Conservation (phyloP, 2,797 vertebrate genomes). For the Hoplostethus atlanticus region DNA sequence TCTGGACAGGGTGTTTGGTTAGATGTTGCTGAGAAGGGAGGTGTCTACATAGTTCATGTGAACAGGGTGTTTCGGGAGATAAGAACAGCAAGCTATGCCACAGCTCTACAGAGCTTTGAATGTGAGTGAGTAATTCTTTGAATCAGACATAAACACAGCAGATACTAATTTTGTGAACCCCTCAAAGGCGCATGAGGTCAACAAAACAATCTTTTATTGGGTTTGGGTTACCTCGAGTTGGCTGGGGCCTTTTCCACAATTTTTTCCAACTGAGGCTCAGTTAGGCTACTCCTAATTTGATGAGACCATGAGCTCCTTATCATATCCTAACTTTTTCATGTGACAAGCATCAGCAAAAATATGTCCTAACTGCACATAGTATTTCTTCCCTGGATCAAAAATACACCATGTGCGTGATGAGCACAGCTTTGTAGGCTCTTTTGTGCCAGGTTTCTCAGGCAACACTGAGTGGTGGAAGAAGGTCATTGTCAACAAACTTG, state of each 20-base stretch:
- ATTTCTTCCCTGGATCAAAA: background rate
- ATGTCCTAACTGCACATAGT: background rate
- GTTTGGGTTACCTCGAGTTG: background rate
- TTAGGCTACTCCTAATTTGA: background rate
- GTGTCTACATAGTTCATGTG: constrained; percentile 1
- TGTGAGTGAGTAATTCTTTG: background rate
- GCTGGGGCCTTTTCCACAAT: background rate
- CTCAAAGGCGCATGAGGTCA: constrained; percentile 22
- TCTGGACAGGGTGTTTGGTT: constrained; percentile 35
- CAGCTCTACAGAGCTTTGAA: background rate
- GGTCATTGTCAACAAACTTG: constrained; percentile 15
- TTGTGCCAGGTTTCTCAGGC: constrained; percentile 46
- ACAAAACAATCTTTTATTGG: constrained; percentile 7
- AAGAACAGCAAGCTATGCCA: constrained; percentile 45
- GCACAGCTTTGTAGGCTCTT: background rate
- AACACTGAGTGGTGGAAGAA: constrained; percentile 47
- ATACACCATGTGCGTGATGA: too few species aligned
- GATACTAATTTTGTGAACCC: background rate
- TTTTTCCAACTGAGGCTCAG: too few species aligned
- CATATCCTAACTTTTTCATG: constrained; percentile 2
- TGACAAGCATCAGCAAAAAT: background rate
- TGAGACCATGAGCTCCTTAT: background rate
- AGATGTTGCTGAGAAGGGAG: background rate
- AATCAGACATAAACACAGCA: background rate
- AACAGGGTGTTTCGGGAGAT: constrained; percentile 59